Base-by-base conservation (phyloP, 2,113 vertebrate species). In the Mustela nigripes region DNA sequence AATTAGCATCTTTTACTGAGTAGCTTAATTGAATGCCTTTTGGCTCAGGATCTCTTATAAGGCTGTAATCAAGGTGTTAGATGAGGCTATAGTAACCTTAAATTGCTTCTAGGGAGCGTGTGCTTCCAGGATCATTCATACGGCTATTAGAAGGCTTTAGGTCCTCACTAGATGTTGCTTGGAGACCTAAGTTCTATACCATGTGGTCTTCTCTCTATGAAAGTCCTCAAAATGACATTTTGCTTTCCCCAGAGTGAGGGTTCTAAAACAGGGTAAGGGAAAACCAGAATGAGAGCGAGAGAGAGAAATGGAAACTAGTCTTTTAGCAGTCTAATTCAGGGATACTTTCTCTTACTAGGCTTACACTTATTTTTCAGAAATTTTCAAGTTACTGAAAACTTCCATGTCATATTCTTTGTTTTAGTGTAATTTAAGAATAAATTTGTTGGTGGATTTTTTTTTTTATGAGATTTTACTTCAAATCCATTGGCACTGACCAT, bases 401-500 rank as follows among this genome's bases (percentile, higher is more conserved):
- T 63, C 15, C n/a, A 69, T 31, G 7, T 12, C 11, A 15, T 42
- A 65, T 19, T 82, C 74, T 58, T 28, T 73, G 11, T 63, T 86
- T 94, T 86, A 83, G 18, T 60, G n/a, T 74, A 95, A 65, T 74
- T 89, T 83, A 28, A 69, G 42, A 56, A 78, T 60, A 73, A 62
- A 89, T 86, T n/a, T 50, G 67, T 76, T 80, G 84, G 67, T 24
- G 86, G n/a, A 31, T 62, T 89, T 94, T 94, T 86, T 86, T 39
- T 39, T 39, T 4, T 5, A 53, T 67, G 28, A 95, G 24, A 63
- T 63, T 67, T 45, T 63, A 56, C 83, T 91, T 94, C 19, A 73
- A 73, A 95, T 56, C 9, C 39, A 53, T 87, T 94, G 74, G 1
- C 24, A 48, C 8, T 79, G 39, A 62, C 79, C 33, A 73, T 79